These are phyloP conservation scores for Hypanus sabinus DNA, from an alignment of 2,113 vertebrate species.

Conservation along the genomic window DNA sequence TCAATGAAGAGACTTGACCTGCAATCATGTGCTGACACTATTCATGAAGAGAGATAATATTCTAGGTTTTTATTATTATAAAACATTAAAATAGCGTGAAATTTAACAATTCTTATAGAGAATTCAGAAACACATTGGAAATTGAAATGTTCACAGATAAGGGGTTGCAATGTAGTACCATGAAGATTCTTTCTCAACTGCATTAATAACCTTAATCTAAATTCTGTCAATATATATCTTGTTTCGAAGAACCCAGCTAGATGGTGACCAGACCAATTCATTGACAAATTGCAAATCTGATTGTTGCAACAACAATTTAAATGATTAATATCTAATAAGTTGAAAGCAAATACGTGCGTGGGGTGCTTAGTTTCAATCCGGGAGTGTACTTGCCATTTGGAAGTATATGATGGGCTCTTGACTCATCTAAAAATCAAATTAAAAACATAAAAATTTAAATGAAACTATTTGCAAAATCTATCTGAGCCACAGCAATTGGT, in stretches of 20 bases:
- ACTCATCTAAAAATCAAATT: neutral
- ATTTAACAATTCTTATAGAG: neutral
- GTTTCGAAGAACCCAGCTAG: neutral
- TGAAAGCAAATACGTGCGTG: neutral
- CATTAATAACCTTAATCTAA: neutral
- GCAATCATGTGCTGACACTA: neutral
- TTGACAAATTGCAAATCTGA: neutral
- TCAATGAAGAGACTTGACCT: neutral
- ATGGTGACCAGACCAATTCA: neutral
- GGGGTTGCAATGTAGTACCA: neutral
- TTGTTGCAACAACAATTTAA: neutral
- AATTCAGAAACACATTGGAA: neutral
- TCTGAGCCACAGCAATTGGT: neutral
- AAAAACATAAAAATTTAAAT: neutral
- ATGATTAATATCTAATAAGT: neutral
- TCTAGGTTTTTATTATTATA: neutral
- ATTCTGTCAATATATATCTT: neutral
- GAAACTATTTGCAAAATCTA: neutral
- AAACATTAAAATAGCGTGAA: neutral
- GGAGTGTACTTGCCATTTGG: neutral
- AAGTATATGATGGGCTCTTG: neutral
- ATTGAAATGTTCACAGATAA: neutral
- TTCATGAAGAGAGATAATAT: neutral
- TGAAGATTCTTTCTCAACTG: neutral
- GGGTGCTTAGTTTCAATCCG: neutral